These are phyloP conservation scores for Eidolon helvum DNA, from an alignment of 2,113 vertebrate genomes.

Conservation along the genomic window DNA sequence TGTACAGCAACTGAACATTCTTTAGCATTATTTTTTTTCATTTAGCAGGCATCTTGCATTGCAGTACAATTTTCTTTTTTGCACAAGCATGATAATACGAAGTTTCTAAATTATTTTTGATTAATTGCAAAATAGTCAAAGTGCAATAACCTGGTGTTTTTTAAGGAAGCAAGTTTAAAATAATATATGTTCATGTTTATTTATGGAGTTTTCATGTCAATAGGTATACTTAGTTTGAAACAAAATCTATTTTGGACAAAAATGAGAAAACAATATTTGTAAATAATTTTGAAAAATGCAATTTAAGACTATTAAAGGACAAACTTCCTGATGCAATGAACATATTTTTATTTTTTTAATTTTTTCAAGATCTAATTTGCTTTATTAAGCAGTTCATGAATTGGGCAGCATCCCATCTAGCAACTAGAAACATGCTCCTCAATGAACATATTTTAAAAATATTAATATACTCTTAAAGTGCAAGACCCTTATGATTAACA, in stretches of 20 bases:
- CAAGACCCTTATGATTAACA: not conserved
- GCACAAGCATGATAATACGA: not conserved
- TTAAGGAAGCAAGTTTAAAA: slow-evolving; percentile 41
- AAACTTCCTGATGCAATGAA: not conserved
- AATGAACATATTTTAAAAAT: not conserved
- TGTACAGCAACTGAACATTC: not conserved
- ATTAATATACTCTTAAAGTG: not conserved
- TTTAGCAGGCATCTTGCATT: not conserved
- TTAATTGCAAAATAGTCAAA: slow-evolving; percentile 31
- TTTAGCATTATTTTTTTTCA: not conserved
- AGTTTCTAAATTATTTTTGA: slow-evolving; percentile 25
- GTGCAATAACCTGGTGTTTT: not conserved
- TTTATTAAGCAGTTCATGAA: not conserved
- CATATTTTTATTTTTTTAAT: not conserved
- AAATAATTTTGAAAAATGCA: not conserved
- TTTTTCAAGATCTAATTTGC: not conserved
- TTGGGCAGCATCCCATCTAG: not conserved
- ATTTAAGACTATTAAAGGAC: slow-evolving; percentile 2
- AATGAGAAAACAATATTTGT: slow-evolving; percentile 30
- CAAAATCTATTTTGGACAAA: slow-evolving; percentile 32
- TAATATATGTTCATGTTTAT: not conserved
- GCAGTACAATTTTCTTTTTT: slow-evolving; percentile 26
- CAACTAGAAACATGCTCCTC: not conserved
- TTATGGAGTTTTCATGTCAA: not conserved
- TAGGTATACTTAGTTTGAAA: not conserved